Evolutionary conservation across 2,888 invertebrate species (phyloP).

Genomic region (Eudasyphora cyanicolor): DNA sequence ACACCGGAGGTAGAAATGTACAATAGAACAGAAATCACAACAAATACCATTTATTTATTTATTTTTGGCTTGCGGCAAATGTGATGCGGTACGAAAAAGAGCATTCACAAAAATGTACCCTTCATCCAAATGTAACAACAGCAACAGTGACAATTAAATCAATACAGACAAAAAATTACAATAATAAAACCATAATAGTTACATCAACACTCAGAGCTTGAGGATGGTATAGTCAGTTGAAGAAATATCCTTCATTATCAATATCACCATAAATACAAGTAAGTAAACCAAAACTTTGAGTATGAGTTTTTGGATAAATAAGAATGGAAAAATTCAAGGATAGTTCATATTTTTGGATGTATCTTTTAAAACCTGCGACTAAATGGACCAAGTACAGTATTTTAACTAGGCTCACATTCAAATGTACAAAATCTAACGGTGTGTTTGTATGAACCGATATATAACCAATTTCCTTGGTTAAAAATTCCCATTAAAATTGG

Average conservation of each 20-base stretch:
- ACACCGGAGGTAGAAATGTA: background rate
- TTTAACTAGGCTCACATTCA: too few relatives aligned
- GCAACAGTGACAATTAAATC: constrained; percentile 30
- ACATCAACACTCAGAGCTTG: constrained; percentile 44
- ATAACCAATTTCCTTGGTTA: too few relatives aligned
- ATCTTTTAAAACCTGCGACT: too few relatives aligned
- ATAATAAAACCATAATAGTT: constrained; percentile 55
- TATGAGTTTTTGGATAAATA: too few relatives aligned
- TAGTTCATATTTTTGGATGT: too few relatives aligned
- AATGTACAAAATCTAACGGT: too few relatives aligned
- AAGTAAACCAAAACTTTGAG: too few relatives aligned
- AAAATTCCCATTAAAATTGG: too few relatives aligned
- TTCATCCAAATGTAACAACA: constrained; percentile 6
- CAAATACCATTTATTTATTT: constrained; percentile 52
- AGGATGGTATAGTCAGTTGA: background rate
- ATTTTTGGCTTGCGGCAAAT: constrained; percentile 30
- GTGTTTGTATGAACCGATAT: too few relatives aligned
- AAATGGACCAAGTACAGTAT: too few relatives aligned
- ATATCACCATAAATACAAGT: too few relatives aligned
- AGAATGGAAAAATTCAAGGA: too few relatives aligned
- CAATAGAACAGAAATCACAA: constrained; percentile 24
- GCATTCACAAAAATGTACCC: constrained; percentile 30
- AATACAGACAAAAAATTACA: background rate
- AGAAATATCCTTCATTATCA: background rate
- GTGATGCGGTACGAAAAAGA: background rate